Conservation (phyloP, 2,113 vertebrate genomes). For the Passer montanus region DNA sequence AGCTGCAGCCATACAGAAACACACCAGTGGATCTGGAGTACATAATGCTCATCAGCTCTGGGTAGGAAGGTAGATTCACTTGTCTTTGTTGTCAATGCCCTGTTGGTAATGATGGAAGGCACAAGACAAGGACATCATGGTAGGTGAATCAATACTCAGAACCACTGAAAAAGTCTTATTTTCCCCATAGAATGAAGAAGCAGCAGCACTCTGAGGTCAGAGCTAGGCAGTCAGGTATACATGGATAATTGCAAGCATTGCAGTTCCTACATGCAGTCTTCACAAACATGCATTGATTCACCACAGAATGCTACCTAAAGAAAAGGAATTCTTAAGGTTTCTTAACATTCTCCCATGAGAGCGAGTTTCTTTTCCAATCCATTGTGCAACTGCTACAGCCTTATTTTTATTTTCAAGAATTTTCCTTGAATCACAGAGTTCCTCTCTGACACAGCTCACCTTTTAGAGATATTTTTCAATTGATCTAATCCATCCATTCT, state of each 20-base stretch:
- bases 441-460: slow-evolving; percentile 33
- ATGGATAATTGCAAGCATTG: slow-evolving; percentile 29
- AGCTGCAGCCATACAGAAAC: neutral
- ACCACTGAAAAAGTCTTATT: neutral
- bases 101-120: neutral
- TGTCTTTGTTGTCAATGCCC: neutral
- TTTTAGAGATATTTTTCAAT: slow-evolving; percentile 26
- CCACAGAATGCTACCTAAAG: slow-evolving; percentile 5
- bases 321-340: slow-evolving; percentile 41
- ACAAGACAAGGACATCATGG: neutral
- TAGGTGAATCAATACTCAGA: neutral
- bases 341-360: slow-evolving; percentile 21
- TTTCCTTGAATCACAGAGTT: slow-evolving; percentile 15
- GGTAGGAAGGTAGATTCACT: neutral
- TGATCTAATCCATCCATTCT: slow-evolving; percentile 29
- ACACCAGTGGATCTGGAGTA: neutral
- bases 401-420: slow-evolving; percentile 59
- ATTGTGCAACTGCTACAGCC: neutral
- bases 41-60: neutral
- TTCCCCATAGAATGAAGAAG: neutral
- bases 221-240: neutral
- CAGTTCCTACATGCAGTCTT: neutral
- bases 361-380: neutral
- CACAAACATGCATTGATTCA: slow-evolving; percentile 34
- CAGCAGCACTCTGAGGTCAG: neutral